A percentile compares a stretch with the other conserved stretches of the same genome.
Conservation (phyloP, 2,888 invertebrate genomes). For the Ypsolopha sequella region DNA sequence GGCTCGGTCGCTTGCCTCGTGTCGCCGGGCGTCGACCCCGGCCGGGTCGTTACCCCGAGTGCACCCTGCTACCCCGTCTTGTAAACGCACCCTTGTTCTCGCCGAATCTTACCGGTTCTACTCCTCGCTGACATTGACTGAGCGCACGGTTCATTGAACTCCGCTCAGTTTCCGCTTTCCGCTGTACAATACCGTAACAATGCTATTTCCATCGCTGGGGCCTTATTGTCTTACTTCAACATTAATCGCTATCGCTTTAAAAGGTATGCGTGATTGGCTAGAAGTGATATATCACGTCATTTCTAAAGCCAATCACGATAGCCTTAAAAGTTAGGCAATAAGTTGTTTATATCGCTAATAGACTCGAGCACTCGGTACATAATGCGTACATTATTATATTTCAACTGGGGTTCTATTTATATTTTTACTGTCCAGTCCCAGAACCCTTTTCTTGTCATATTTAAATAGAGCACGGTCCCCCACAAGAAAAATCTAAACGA, state of each 20-base stretch:
- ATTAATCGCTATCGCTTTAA: no score
- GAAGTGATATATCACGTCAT: no score
- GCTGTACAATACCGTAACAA: conserved; percentile 16
- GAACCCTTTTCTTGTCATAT: no score
- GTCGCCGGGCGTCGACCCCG: conserved; percentile 63
- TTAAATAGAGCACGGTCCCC: no score
- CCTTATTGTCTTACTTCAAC: no score
- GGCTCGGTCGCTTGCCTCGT: conserved; percentile 57
- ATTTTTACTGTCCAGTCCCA: no score
- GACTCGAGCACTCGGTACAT: neutral
- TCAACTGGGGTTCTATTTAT: no score
- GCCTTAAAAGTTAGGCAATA: no score
- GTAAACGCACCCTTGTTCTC: conserved; percentile 54
- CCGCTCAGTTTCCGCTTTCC: conserved; percentile 50
- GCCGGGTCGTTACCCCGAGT: conserved; percentile 38
- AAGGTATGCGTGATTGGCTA: no score
- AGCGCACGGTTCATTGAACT: conserved; percentile 48
- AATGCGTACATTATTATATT: neutral
- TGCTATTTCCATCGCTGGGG: conserved; percentile 12
- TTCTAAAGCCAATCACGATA: no score
- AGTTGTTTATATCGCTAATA: neutral
- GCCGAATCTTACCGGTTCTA: conserved; percentile 54
- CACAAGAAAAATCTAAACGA: no score
- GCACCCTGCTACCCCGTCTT: conserved; percentile 35
- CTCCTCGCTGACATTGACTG: conserved; percentile 62